Base-by-base conservation (phyloP, 2,113 vertebrate genomes). In the Neodon shergylaensis region DNA sequence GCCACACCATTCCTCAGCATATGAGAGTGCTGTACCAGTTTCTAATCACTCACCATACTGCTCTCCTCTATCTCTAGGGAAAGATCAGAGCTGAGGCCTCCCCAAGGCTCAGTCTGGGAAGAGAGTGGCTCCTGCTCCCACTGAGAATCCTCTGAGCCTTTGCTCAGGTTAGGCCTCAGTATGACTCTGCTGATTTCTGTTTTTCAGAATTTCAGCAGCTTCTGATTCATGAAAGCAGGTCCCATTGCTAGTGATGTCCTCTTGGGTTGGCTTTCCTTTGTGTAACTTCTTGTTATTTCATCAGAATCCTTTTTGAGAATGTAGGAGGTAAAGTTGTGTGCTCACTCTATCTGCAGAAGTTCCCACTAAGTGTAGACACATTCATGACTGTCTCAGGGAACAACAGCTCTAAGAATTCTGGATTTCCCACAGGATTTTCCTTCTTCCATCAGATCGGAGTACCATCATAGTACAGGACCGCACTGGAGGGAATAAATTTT, bases 371-470 rank as follows among this genome's bases (percentile, higher is more conserved):
- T 19, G 33, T 54, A 47, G 47, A 63, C 73, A 31, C 1, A 72
- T 36, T 26, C 36, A 66, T 52, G 49, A 72, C 33, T 39, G 66
- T 49, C 33, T 79, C 54, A 33, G 36, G 36, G 44, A 58, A 36
- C 54, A 58, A 52, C 39, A 58, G 44, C 36, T 88, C 54, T 58
- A 76, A 91, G 76, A 39, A 68, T 39, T 5, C 22, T 86, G 61
- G 24, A 31, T 96, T 96, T 97, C 94, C 54, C 22, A 39, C 26
- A 76, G 11, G 49, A 12, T 44, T 76, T 77, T 87, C 22, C 47
- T 91, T 77, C 39, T 93, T 81, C 19, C 61, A 84, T 92, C 36
- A 63, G 74, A 90, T 49, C 5, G 16, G 9, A 88, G 19, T 3
- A 61, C n/a, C 6, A 65, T 82, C 39, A 33, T 78, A 78, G 47